A percentile compares a stretch with the other conserved stretches of the same genome.
These are phyloP conservation scores for Folsomia manolachei DNA, from an alignment of 2,888 invertebrate genomes.

Conservation along the genomic window DNA sequence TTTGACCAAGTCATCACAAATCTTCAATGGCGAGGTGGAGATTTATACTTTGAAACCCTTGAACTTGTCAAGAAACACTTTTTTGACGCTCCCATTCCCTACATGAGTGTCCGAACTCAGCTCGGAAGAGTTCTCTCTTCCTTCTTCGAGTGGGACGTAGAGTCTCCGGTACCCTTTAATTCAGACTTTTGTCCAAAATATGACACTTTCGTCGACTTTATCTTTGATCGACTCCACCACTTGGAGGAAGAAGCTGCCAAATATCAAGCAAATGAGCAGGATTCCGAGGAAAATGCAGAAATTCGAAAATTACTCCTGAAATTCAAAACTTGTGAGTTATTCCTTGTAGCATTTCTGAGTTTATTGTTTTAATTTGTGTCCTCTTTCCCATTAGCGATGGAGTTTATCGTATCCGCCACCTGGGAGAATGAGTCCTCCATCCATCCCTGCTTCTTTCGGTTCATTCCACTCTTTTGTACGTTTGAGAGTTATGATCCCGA, in stretches of 20 bases:
- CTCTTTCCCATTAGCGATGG: constrained; percentile 39
- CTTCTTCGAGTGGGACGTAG: constrained; percentile 53
- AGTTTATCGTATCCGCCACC: constrained; percentile 47
- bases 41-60: constrained; percentile 44
- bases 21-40: constrained; percentile 48
- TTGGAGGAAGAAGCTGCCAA: constrained; percentile 44
- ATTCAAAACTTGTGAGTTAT: constrained; percentile 47
- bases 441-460: constrained; percentile 56
- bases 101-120: constrained; percentile 48
- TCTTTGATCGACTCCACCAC: constrained; percentile 34
- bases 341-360: neutral
- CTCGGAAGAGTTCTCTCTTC: constrained; percentile 52
- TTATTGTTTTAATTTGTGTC: constrained; percentile 7
- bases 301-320: constrained; percentile 47
- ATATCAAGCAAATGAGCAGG: constrained; percentile 43
- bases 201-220: constrained; percentile 35
- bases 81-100: constrained; percentile 48
- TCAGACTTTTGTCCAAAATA: constrained; percentile 38
- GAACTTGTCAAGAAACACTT: constrained; percentile 46
- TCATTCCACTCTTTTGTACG: constrained; percentile 66
- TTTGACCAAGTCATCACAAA: constrained; percentile 44
- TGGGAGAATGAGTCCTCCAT: constrained; percentile 54
- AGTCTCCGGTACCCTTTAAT: constrained; percentile 35
- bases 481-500: constrained; percentile 75
- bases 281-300: constrained; percentile 48